Evolutionary conservation across 2,113 vertebrate genomes (phyloP).

Genomic region (Athene cunicularia): DNA sequence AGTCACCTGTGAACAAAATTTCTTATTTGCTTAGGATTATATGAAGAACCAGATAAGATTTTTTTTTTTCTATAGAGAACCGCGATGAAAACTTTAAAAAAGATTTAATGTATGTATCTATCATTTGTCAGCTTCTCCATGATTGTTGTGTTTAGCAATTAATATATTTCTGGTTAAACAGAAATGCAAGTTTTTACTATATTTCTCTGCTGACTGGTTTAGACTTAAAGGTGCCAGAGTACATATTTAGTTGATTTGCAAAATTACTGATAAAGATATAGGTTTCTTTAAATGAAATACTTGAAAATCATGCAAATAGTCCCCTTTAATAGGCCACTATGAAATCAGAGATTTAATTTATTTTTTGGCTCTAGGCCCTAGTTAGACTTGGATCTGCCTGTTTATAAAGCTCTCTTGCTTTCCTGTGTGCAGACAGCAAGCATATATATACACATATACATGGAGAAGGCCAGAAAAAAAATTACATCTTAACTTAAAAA

Average conservation of each 20-base stretch:
- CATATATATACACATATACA: accelerated
- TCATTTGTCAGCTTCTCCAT: neutral
- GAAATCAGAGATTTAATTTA: neutral
- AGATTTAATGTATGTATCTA: neutral
- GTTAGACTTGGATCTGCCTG: neutral
- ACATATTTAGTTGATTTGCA: neutral
- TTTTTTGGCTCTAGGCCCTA: neutral
- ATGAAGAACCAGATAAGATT: neutral
- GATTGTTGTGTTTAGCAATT: neutral
- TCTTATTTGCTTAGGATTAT: neutral
- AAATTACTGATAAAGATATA: neutral
- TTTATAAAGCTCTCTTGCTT: neutral
- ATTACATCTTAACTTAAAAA: neutral
- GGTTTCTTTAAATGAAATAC: neutral
- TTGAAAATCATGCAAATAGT: neutral
- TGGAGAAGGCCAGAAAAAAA: neutral
- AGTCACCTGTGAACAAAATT: neutral
- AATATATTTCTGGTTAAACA: neutral
- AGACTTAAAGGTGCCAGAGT: neutral
- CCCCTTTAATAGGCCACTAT: neutral
- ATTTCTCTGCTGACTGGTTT: neutral
- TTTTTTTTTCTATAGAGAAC: neutral
- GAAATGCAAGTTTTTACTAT: neutral
- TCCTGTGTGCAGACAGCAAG: neutral
- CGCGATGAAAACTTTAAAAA: neutral